Base-by-base conservation (phyloP, 2,888 invertebrate genomes). In the Cenopis cana region DNA sequence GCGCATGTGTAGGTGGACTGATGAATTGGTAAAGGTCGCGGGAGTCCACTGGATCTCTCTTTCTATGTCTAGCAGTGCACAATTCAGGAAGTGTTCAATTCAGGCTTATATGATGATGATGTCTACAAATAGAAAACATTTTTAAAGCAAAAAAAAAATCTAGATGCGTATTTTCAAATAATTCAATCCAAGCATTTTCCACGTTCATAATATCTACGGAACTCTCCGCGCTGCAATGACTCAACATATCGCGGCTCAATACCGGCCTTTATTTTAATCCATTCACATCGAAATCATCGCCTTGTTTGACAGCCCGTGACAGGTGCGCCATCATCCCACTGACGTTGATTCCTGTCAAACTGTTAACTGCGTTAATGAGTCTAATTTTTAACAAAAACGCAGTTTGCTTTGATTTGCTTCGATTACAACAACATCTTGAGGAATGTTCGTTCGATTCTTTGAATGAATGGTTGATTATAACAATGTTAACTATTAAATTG, bases 211-310 rank as follows among this genome's bases (percentile, higher is more conserved):
- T 41, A 46, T 60, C 20, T 36, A 59, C 60, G 57, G 70, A 70
- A 70, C 70, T 41, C 70, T 65, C 24, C 54, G 49, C 29, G 60
- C 65, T 57, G 71, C 72, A 72, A 85, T 89, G 90, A 90, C 87
- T 89, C 82, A 78, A 79, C 88, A 84, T 84, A 85, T 87, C 82
- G 76, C 82, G 80, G 83, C 88, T 81, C 79, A 85, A 86, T 83
- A 84, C 85, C 83, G 81, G 82, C 80, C 90, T 86, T 92, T 92
- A 90, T 91, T 91, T 90, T 85, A 90, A 86, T 86, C 86, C 83
- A 84, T 83, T 84, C 81, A 80, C 72, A 76, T 74, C 74, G 76
- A 77, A 77, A 76, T 71, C 61, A 76, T 78, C 69, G 75, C 77
- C 80, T 81, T 89, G 85, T 89, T 87, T 89, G 89, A 90, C 89